Base-by-base conservation (phyloP, 2,888 invertebrate genomes). In the Asteroscopus sphinx region DNA sequence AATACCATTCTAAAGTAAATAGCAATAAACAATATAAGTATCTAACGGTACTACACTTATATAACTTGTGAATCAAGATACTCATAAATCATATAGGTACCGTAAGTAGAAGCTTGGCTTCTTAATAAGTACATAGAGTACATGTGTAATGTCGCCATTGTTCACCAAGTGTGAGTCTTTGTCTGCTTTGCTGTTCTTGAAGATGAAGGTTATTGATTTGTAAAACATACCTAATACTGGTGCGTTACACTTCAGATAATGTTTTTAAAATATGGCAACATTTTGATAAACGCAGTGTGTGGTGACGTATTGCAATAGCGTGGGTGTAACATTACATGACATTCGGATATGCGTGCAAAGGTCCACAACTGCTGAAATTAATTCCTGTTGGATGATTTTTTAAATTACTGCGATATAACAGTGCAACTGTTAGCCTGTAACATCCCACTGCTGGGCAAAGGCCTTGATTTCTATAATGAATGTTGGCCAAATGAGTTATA, bases 101-200 rank as follows among this genome's bases (percentile, higher is more conserved):
- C 47, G 64, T 64, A 64, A 69, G 64, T 47, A 63, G 46, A 47
- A 12, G 46, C 56, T 44, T 44, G 8, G 17, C 42, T 37, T 47
- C 46, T 62, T 44, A 49, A 42, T 51, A 68, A 46, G 55, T 67
- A 40, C 51, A 48, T 53, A 58, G 28, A 58, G 58, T 66, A 75
- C 53, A 55, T 57, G 53, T 76, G 61, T 68, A 59, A 77, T 77
- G 57, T 59, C 64, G 45, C 66, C 61, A 74, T 74, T 74, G 74
- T 74, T 61, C 56, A 35, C 33, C 32, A 57, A 67, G 55, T 63
- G 60, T 47, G 46, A 56, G 54, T 59, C 61, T 76, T 73, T 74
- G 74, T 74, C 59, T 61, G 51, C 32, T 56, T 67, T 59, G 39
- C 37, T 61, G 61, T 51, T 56, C 61, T 63, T 61, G 54, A 63